phyloP scores from a whole-genome alignment of 2,797 vertebrate species.

The Antrozous pallidus region DNA sequence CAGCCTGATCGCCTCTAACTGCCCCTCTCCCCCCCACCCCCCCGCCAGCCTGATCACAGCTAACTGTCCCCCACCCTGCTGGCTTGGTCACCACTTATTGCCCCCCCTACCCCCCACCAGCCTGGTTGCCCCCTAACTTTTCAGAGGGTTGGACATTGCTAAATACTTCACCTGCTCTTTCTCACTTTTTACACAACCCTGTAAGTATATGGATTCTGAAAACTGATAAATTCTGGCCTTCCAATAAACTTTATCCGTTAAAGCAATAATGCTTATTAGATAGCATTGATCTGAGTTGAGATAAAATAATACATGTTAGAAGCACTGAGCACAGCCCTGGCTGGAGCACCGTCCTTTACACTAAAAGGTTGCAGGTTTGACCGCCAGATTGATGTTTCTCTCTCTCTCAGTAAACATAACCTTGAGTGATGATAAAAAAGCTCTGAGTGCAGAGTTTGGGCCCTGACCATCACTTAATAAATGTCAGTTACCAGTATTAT shows the following conservation, averaged over 20 bases:
- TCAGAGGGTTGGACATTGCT: not conserved
- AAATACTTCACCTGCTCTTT: not conserved
- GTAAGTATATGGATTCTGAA: not conserved
- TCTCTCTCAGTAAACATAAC: not conserved
- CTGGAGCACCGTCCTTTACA: not conserved
- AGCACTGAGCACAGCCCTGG: not conserved
- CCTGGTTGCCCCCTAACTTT: too few species aligned
- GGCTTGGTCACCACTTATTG: too few species aligned
- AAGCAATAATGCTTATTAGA: not conserved
- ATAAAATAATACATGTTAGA: not conserved
- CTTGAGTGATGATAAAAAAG: not conserved
- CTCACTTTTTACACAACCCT: not conserved
- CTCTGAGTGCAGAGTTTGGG: not conserved
- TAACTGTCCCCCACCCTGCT: too few species aligned
- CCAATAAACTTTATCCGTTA: too few species aligned
- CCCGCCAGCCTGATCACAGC: too few species aligned
- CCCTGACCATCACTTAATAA: not conserved
- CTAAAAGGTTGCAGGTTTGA: not conserved
- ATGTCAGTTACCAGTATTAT: not conserved
- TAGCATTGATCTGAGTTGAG: not conserved
- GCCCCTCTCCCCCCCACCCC: too few species aligned
- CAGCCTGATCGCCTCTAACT: too few species aligned
- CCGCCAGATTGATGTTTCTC: not conserved
- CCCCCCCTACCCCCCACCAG: too few species aligned
- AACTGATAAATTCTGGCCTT: not conserved